Evolutionary conservation across 2,888 invertebrate species (phyloP).

Genomic region (Enoplolaimus lenunculus): DNA sequence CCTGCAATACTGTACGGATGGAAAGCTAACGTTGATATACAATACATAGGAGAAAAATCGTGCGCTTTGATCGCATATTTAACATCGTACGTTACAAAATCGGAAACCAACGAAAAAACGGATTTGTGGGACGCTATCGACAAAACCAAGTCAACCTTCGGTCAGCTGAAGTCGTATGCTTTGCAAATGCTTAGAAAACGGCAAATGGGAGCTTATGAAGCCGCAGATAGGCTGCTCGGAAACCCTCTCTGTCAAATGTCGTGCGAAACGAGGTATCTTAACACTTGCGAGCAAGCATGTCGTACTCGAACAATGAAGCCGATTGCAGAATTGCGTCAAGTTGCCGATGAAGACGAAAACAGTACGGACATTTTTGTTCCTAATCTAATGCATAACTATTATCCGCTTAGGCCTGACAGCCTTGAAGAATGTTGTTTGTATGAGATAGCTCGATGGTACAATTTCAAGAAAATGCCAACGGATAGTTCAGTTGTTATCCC

Average conservation of each 20-base stretch:
- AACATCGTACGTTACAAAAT: conserved; percentile 13
- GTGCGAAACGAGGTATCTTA: not conserved
- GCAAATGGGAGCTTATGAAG: conserved; percentile 15
- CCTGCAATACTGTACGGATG: conserved; percentile 9
- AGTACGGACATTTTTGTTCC: not conserved
- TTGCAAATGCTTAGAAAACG: not conserved
- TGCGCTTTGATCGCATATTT: conserved; percentile 1
- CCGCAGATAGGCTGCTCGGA: conserved; percentile 3
- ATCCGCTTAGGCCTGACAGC: no score
- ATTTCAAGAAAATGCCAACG: no score
- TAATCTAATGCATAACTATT: not conserved
- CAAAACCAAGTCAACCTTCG: not conserved
- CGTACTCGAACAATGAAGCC: conserved; percentile 6
- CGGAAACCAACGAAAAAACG: conserved; percentile 2
- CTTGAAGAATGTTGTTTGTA: no score
- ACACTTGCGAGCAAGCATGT: not conserved
- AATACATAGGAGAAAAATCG: conserved; percentile 11
- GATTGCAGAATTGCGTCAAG: not conserved
- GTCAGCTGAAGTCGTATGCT: not conserved
- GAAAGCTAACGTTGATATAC: conserved; percentile 20
- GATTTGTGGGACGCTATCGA: not conserved
- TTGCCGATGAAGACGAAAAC: conserved; percentile 9
- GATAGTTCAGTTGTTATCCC: no score
- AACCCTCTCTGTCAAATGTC: not conserved
- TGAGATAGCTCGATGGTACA: no score